These are phyloP conservation scores for Acutogordius australiensis DNA, from an alignment of 2,888 invertebrate species.

Conservation along the genomic window DNA sequence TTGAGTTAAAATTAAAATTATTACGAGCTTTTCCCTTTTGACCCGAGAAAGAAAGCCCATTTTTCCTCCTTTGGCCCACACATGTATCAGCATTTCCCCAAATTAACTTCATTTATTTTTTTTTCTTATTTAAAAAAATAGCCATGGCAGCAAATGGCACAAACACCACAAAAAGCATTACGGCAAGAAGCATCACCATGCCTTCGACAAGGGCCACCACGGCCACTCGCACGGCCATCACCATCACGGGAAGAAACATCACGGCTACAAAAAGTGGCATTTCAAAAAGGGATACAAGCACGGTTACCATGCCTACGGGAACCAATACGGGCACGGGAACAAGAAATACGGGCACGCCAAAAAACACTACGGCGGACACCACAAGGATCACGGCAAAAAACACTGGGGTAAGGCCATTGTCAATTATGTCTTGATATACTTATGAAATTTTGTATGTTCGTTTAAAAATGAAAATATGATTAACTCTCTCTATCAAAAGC, in stretches of 20 bases:
- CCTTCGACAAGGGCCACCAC: background rate
- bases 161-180: background rate
- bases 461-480: too few species aligned
- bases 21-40: too few species aligned
- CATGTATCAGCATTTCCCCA: too few species aligned
- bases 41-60: too few species aligned
- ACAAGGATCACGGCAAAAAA: background rate
- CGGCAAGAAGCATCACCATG: background rate
- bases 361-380: background rate
- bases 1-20: too few species aligned
- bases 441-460: too few species aligned
- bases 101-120: too few species aligned
- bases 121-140: too few species aligned
- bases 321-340: background rate
- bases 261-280: conserved; percentile 1
- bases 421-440: too few species aligned
- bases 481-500: too few species aligned
- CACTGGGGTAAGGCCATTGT: too few species aligned
- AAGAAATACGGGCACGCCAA: background rate
- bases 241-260: background rate
- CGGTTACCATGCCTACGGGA: conserved; percentile 1
- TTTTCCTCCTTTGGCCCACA: too few species aligned
- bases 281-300: conserved; percentile 6
- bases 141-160: background rate
- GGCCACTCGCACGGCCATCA: conserved; percentile 2